Base-by-base conservation (phyloP, 1,140 invertebrate species). In the Psilanteris sp. region DNA sequence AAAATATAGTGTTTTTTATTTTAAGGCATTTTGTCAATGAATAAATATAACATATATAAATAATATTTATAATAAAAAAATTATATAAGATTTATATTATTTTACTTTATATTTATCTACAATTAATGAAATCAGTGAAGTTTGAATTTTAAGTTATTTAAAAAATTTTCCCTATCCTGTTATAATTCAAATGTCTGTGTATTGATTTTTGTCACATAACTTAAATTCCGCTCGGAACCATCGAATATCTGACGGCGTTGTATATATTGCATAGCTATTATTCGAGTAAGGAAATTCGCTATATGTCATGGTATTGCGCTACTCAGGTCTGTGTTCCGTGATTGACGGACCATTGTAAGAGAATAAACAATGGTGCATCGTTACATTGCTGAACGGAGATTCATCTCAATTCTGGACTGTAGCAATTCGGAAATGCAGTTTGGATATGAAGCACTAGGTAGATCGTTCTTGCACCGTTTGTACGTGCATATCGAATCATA, bases 261-360 rank as follows among this genome's bases (percentile, higher is more conserved):
- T 66, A 46, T 62, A 72, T 66, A 61, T 67, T 59, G 59, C 32
- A 43, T 0, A 1, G 27, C 66, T 50, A 77, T 77, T 77, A 67
- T 77, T 67, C 66, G 67, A 20, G 41, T 77, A 77, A 77, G 74
- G 74, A 77, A 72, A 77, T 77, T 71, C 61, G 55, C 67, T 72
- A 68, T 72, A 72, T 62, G 62, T 77, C 55, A 77, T 68, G 61
- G 37, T 52, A 72, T 72, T 77, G 72, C 50, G 55, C 68, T 68
- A 54, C 62, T 57, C 67, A 71, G 61, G 31, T 66, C 61, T 66
- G 48, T 10, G 46, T 71, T 67, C 57, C 46, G 61, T 72, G 68
- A 72, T 77, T 77, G 75, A 77, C 67, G 68, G 68, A 37, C 75
- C 62, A 77, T 77, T 77, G 67, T 77, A 72, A 72, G 75, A 71